Conservation (phyloP, 2,113 vertebrate species). For the Larimichthys crocea region DNA sequence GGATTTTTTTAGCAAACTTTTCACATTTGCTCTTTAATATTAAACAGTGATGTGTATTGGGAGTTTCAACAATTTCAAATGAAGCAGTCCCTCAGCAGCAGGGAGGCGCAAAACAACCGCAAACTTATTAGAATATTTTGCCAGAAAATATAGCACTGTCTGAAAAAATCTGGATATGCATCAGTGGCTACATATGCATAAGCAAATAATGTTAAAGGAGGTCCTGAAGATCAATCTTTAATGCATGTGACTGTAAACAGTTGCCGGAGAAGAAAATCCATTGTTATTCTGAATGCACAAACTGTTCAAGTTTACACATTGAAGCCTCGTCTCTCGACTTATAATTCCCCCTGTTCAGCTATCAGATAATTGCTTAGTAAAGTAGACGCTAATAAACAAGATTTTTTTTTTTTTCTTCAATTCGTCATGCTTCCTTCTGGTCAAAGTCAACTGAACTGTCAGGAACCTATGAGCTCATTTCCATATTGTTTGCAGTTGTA, state of each 20-base stretch:
- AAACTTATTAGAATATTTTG: conserved; percentile 43
- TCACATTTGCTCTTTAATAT: conserved; percentile 42
- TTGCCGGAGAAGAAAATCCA: background rate
- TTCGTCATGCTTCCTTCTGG: conserved; percentile 61
- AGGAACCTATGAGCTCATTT: conserved; percentile 77
- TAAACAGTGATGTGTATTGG: conserved; percentile 37
- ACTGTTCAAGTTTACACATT: conserved; percentile 19
- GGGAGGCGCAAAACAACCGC: conserved; percentile 27
- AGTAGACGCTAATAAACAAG: conserved; percentile 53
- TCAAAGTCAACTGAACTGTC: conserved; percentile 76
- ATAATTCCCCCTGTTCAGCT: conserved; percentile 30
- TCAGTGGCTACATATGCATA: conserved; percentile 8
- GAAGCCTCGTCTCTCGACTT: conserved; percentile 9
- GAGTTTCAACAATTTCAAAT: conserved; percentile 39
- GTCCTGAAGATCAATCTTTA: conserved; percentile 13
- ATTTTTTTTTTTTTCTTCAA: conserved; percentile 15
- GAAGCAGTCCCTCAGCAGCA: conserved; percentile 28
- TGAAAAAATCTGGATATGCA: conserved; percentile 15
- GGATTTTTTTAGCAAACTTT: conserved; percentile 32
- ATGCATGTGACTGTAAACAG: conserved; percentile 10
- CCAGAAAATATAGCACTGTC: conserved; percentile 1
- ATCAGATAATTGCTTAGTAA: conserved; percentile 66
- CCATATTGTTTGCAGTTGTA: conserved; percentile 82
- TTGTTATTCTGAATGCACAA: conserved; percentile 27
- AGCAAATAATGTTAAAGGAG: conserved; percentile 9